A percentile compares a stretch with the other conserved stretches of the same genome.
phyloP scores from a whole-genome alignment of 2,888 invertebrate genomes.

The Flabesymbios commensalis region DNA sequence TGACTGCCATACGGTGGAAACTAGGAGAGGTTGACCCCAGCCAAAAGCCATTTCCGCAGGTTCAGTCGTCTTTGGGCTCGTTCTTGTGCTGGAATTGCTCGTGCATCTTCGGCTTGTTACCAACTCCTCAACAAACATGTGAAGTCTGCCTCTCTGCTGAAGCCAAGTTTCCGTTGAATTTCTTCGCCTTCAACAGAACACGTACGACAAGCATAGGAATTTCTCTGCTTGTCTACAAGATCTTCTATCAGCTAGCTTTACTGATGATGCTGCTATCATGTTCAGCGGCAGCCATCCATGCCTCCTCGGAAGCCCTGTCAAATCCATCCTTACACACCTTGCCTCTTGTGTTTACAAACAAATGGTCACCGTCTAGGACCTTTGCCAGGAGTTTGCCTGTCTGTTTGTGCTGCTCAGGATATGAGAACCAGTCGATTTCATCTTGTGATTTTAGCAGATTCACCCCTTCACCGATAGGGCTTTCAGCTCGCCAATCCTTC shows the following conservation, averaged over 20 bases:
- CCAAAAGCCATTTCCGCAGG: conserved; percentile 5
- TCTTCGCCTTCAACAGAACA: neutral
- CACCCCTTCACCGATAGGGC: too few species aligned
- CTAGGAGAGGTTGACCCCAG: neutral
- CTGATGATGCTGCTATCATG: neutral
- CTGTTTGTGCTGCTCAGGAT: neutral
- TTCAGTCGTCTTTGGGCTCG: neutral
- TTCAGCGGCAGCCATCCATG: conserved; percentile 1
- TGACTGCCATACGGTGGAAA: conserved; percentile 21
- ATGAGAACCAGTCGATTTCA: neutral
- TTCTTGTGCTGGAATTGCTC: conserved; percentile 13
- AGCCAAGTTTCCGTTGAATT: neutral
- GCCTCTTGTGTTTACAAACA: neutral
- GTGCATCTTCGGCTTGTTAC: conserved; percentile 24
- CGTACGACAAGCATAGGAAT: neutral
- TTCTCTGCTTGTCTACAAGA: conserved; percentile 1
- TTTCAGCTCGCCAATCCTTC: neutral
- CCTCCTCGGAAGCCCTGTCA: neutral
- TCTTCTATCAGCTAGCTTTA: neutral
- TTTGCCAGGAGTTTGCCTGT: neutral
- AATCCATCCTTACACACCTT: neutral
- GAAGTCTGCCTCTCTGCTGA: conserved; percentile 13
- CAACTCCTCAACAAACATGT: conserved; percentile 14
- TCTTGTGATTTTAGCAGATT: too few species aligned
- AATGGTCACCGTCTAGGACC: neutral